Base-by-base conservation (phyloP, 2,888 invertebrate genomes). In the Patella depressa region DNA sequence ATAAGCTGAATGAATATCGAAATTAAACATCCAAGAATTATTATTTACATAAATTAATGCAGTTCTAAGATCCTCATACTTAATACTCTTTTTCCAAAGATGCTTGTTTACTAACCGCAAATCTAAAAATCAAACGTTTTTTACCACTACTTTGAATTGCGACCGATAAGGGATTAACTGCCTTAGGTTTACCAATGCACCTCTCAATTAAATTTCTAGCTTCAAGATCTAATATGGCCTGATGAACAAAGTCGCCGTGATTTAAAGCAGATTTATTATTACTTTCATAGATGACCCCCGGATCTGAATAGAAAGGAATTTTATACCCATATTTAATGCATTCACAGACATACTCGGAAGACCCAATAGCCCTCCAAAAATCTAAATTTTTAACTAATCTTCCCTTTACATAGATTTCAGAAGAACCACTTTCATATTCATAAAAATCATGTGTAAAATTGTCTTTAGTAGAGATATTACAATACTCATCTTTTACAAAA, bases 401-500 rank as follows among this genome's bases (percentile, higher is more conserved):
- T 15, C 55, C 55, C 17, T 55, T 55, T 15, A 55, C 55, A 15
- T 15, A 15, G 17, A 55, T 55, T 15, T 55, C 14, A 12, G 12
- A 15, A 12, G 12, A 17, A 15, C 55, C 55, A 12, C 17, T 12
- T 17, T 55, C 55, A 55, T 55, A 2, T 55, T 55, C 55, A 55
- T 55, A 55, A 55, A 15, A 55, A 55, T 55, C 55, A 55, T 55
- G 12, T 55, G 55, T 55, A 17, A 55, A 55, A 12, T 15, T 12
- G 2, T 55, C 55, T 55, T 55, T 12, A 55, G 29, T 29, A 2
- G 2, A 55, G 17, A 2, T 55, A 55, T 55, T 55, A 15, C 55
- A 57, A 57, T 57, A 57, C 57, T 57, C 17, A 57, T 57, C 57
- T 57, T 57, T 57, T 17, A 57, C 57, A 57, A 57, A 57, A 57